phyloP scores from a whole-genome alignment of 2,113 vertebrate genomes.

The Empidonax traillii region DNA sequence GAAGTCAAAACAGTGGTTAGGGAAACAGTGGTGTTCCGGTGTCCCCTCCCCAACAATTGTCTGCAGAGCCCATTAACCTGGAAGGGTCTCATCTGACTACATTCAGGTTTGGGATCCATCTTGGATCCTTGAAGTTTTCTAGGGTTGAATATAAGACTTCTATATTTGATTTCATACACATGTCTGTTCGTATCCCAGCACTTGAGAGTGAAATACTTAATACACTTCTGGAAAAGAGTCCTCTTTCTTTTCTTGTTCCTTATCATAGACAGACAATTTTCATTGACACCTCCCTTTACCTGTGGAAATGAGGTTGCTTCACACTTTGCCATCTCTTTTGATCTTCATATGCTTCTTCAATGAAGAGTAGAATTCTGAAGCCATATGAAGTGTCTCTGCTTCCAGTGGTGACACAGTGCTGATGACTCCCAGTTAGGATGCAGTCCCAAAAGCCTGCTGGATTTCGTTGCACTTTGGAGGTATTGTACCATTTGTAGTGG shows the following conservation, averaged over 20 bases:
- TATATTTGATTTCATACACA: neutral
- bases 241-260: neutral
- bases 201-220: neutral
- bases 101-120: neutral
- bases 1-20: accelerated
- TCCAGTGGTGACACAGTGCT: neutral
- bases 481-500: neutral
- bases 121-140: neutral
- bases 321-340: neutral
- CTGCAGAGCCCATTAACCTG: neutral
- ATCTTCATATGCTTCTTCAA: neutral
- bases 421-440: neutral
- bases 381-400: neutral
- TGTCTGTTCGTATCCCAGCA: neutral
- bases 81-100: neutral
- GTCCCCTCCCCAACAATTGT: neutral
- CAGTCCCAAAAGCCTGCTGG: neutral
- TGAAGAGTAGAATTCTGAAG: neutral
- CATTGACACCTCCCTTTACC: neutral
- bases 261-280: neutral
- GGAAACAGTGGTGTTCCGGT: neutral
- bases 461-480: neutral
- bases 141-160: neutral
- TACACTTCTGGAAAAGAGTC: neutral
- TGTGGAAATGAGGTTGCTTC: neutral